Percentiles rank a stretch among this genome's conserved stretches.
Conservation (phyloP, 2,888 invertebrate genomes). For the Rotaria magnacalcarata region DNA sequence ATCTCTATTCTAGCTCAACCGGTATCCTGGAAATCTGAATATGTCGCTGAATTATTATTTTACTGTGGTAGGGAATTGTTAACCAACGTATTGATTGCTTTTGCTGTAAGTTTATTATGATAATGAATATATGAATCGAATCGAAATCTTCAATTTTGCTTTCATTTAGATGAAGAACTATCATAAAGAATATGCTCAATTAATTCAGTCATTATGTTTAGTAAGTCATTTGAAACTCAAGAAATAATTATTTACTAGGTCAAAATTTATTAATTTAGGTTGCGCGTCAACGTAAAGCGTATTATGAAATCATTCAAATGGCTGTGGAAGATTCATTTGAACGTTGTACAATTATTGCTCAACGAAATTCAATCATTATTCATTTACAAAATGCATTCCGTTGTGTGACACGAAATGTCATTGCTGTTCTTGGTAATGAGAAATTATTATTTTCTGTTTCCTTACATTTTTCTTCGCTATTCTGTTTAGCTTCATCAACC, state of each 20-base stretch:
- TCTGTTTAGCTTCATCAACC: not conserved
- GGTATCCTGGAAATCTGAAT: not conserved
- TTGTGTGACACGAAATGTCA: not conserved
- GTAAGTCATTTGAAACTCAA: not conserved
- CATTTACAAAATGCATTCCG: conserved; percentile 18
- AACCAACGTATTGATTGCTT: not conserved
- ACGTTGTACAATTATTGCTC: not conserved
- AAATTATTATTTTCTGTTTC: not conserved
- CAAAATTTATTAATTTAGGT: not conserved
- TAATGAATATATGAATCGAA: no score
- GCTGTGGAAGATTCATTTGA: conserved; percentile 7
- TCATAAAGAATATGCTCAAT: not conserved
- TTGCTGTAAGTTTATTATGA: not conserved
- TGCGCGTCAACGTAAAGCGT: not conserved
- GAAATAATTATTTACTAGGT: not conserved
- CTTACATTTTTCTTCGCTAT: no score
- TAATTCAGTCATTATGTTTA: not conserved
- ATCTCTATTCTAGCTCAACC: not conserved
- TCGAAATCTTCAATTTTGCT: no score
- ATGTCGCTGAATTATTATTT: conserved; percentile 23
- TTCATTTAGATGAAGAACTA: conserved; percentile 4
- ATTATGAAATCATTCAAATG: conserved; percentile 2
- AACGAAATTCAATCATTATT: conserved; percentile 1
- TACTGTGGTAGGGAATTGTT: conserved; percentile 27
- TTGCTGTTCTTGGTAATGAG: not conserved